Percentiles rank a stretch among this genome's conserved stretches.
Evolutionary conservation across 1,140 invertebrate genomes (phyloP).

Genomic region (Brachionus asplanchnoidis): DNA sequence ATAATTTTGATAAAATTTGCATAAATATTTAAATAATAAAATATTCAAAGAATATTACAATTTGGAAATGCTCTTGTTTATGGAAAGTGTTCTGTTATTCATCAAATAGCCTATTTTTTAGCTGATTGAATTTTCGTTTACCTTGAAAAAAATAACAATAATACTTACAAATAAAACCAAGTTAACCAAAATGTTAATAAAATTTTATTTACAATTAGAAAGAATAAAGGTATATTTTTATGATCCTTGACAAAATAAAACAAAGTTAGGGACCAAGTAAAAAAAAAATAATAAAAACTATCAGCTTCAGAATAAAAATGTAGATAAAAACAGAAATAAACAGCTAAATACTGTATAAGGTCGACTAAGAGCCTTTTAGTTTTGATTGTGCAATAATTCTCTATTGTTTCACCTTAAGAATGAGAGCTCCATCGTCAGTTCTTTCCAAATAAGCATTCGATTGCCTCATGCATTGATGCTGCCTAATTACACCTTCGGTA

Average conservation of each 20-base stretch:
- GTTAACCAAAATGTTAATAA: too few relatives aligned
- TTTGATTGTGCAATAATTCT: background rate
- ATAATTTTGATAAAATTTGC: too few relatives aligned
- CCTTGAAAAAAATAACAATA: too few relatives aligned
- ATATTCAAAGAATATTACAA: too few relatives aligned
- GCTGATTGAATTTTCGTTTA: too few relatives aligned
- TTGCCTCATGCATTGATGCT: slow-evolving; percentile 30
- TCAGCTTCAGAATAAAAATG: background rate
- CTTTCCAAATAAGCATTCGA: background rate
- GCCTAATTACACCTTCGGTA: slow-evolving; percentile 30
- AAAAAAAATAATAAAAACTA: background rate
- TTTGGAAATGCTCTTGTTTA: too few relatives aligned
- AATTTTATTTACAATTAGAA: too few relatives aligned
- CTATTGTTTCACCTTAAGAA: slow-evolving; percentile 11
- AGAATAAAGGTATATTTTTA: too few relatives aligned
- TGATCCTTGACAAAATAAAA: background rate
- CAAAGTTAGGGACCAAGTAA: background rate
- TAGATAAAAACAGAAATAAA: background rate
- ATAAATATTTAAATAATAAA: too few relatives aligned
- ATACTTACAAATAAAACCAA: too few relatives aligned
- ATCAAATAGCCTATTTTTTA: too few relatives aligned
- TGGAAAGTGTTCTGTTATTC: too few relatives aligned
- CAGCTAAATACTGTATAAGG: background rate
- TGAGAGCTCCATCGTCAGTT: background rate
- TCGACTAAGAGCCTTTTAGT: background rate